Conservation (phyloP, 2,113 vertebrate genomes). For the Prunella himalayana region DNA sequence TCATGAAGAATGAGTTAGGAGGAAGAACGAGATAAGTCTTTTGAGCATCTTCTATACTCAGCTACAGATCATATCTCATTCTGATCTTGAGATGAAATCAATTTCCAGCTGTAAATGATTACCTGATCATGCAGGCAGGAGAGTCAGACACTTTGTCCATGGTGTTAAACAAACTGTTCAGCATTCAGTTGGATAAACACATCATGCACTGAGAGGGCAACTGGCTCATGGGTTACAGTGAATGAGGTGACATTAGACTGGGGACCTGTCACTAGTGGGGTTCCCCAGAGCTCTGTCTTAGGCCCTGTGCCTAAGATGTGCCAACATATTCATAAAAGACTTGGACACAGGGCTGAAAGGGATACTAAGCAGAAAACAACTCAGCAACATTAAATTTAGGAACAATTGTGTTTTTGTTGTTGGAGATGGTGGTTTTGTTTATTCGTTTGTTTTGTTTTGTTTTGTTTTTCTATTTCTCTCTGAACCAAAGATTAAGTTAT, state of each 20-base stretch:
- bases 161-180: not conserved
- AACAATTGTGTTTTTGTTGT: not conserved
- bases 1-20: not conserved
- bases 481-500: not conserved
- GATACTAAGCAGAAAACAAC: not conserved
- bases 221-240: fast-evolving
- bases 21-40: not conserved
- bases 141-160: not conserved
- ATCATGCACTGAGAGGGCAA: not conserved
- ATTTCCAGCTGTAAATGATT: not conserved
- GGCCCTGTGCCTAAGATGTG: not conserved
- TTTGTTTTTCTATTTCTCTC: not conserved
- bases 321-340: not conserved
- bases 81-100: not conserved
- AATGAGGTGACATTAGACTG: not conserved
- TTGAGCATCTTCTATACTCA: not conserved
- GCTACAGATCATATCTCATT: not conserved
- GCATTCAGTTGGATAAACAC: not conserved
- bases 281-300: not conserved
- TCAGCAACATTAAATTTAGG: not conserved
- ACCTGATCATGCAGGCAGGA: not conserved
- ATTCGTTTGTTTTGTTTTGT: not conserved
- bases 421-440: not conserved
- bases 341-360: not conserved
- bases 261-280: not conserved